These are phyloP conservation scores for Caerostris extrusa DNA, from an alignment of 1,140 invertebrate species.

Conservation along the genomic window DNA sequence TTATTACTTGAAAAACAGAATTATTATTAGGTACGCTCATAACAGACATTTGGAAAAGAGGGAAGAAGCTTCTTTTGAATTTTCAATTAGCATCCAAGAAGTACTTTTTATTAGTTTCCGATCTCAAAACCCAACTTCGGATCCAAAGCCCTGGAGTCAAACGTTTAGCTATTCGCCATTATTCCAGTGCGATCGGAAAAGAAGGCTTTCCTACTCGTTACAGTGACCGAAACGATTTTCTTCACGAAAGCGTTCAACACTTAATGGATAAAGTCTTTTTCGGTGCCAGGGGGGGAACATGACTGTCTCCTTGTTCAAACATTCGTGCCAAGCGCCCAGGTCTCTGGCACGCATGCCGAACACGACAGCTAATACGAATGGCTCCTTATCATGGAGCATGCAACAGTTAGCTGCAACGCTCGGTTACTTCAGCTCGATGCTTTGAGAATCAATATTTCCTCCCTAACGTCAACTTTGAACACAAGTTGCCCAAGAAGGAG, in stretches of 20 bases:
- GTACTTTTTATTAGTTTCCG: too few relatives aligned
- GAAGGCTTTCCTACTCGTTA: background rate
- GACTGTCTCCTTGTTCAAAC: constrained; percentile 48
- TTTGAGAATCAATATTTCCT: constrained; percentile 66
- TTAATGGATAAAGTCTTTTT: constrained; percentile 12
- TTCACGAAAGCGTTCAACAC: background rate
- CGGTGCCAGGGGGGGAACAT: background rate
- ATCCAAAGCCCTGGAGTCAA: background rate
- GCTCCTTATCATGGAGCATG: constrained; percentile 55
- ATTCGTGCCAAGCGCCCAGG: constrained; percentile 27
- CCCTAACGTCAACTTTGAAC: constrained; percentile 45
- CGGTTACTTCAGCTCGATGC: background rate
- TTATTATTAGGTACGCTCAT: too few relatives aligned
- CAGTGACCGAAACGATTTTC: constrained; percentile 20
- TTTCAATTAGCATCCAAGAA: too few relatives aligned
- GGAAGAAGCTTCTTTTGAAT: too few relatives aligned
- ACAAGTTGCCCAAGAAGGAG: constrained; percentile 12
- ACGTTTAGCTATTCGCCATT: background rate
- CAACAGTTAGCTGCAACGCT: constrained; percentile 44
- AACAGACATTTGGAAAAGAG: too few relatives aligned
- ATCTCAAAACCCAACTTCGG: background rate
- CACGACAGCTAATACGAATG: constrained; percentile 43
- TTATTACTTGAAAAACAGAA: too few relatives aligned
- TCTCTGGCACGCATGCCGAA: constrained; percentile 39
- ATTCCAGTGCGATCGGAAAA: background rate